Percentiles rank a stretch among this genome's conserved stretches.
These are phyloP conservation scores for Procambarus clarkii DNA, from an alignment of 1,140 invertebrate species.

Conservation along the genomic window DNA sequence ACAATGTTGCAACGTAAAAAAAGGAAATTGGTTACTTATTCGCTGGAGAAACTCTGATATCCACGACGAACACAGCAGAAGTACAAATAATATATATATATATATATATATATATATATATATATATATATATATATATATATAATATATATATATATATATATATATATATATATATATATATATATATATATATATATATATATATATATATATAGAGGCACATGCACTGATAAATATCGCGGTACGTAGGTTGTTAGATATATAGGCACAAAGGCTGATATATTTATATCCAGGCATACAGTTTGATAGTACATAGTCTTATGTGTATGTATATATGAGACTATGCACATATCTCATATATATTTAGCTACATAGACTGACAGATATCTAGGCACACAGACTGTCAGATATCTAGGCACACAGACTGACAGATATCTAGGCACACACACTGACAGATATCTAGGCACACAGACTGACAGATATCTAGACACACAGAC, in stretches of 20 bases:
- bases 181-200: slow-evolving; percentile 17
- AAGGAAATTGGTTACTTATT: no score
- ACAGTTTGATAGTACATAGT: no score
- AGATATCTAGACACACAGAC: not conserved
- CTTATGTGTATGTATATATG: no score
- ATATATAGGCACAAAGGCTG: not conserved
- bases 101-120: slow-evolving; percentile 7
- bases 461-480: not conserved
- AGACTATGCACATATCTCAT: not conserved
- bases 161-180: slow-evolving; percentile 12
- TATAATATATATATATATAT: slow-evolving; percentile 1
- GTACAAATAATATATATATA: not conserved
- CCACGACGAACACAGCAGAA: no score
- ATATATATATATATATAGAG: slow-evolving; percentile 15
- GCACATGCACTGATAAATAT: no score
- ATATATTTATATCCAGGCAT: no score
- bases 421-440: no score
- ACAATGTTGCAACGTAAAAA: no score
- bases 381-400: not conserved
- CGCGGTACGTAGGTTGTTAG: not conserved
- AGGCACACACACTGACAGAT: no score
- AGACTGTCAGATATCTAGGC: no score
- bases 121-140: slow-evolving; percentile 10
- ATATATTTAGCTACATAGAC: not conserved
- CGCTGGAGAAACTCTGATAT: no score